A percentile compares a stretch with the other conserved stretches of the same genome.
phyloP scores from a whole-genome alignment of 2,888 invertebrate species.

The Conomelus anceps region DNA sequence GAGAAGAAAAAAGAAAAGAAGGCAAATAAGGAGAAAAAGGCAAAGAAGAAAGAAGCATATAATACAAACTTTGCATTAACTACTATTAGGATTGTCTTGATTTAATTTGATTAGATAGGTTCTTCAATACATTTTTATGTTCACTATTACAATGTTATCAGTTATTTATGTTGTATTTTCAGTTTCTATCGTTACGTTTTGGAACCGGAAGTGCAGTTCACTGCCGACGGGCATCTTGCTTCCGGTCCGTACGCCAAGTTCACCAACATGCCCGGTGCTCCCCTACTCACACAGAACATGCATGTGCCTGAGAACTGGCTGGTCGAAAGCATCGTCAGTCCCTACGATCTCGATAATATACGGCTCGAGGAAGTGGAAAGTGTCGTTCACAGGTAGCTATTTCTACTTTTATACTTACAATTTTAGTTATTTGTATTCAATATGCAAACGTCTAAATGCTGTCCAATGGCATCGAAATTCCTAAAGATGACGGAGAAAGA shows the following conservation, averaged over 20 bases:
- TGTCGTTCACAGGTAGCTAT: slow-evolving; percentile 65
- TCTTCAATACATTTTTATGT: too few relatives aligned
- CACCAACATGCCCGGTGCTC: slow-evolving; percentile 81
- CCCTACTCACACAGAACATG: slow-evolving; percentile 82
- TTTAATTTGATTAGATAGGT: background rate
- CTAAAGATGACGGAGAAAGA: too few relatives aligned
- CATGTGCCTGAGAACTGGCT: slow-evolving; percentile 94
- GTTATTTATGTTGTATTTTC: slow-evolving; percentile 33
- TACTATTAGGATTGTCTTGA: background rate
- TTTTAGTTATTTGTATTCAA: background rate
- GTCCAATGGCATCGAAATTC: too few relatives aligned
- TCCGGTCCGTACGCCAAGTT: slow-evolving; percentile 80
- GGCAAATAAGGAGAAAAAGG: too few relatives aligned
- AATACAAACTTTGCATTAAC: too few relatives aligned
- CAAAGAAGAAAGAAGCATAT: too few relatives aligned
- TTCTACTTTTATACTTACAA: background rate
- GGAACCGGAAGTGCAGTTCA: slow-evolving; percentile 81
- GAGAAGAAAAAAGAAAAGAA: too few relatives aligned
- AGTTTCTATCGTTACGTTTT: slow-evolving; percentile 94
- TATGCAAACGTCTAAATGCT: background rate
- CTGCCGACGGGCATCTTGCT: slow-evolving; percentile 56
- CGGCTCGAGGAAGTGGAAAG: slow-evolving; percentile 86
- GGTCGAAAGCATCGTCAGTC: slow-evolving; percentile 84
- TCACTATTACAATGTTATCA: slow-evolving; percentile 5
- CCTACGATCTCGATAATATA: slow-evolving; percentile 96